phyloP scores from a whole-genome alignment of 2,797 vertebrate species.

The Dendrocincla tyrannina region DNA sequence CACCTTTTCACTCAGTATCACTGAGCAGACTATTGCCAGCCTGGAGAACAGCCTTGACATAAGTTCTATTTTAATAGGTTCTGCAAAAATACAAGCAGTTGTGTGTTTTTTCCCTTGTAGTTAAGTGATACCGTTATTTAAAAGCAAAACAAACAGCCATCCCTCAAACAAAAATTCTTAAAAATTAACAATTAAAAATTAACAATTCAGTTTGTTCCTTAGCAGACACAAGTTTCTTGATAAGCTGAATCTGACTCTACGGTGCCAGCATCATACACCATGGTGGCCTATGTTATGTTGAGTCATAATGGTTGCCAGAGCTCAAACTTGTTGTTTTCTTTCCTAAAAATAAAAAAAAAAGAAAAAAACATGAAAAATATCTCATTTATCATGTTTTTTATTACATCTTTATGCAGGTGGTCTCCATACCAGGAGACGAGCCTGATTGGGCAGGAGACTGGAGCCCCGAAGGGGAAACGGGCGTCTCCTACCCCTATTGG shows the following conservation, averaged over 20 bases:
- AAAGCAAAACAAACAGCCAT: not conserved
- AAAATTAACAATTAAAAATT: not conserved
- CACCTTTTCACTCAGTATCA: not conserved
- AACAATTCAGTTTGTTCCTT: not conserved
- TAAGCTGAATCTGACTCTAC: not conserved
- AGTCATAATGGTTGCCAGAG: slow-evolving; percentile 50
- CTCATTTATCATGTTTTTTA: slow-evolving; percentile 77
- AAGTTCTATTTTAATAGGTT: not conserved
- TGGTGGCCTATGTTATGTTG: not conserved
- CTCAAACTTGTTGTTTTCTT: slow-evolving; percentile 58
- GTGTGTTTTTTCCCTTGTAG: accelerated
- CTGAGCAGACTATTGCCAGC: not conserved
- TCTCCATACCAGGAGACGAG: slow-evolving; percentile 83
- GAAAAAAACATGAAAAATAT: slow-evolving; percentile 70
- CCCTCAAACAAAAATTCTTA: not conserved
- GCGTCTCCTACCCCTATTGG: slow-evolving; percentile 84
- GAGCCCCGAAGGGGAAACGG: slow-evolving; percentile 83
- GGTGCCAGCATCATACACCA: not conserved
- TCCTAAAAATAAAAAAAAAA: slow-evolving; percentile 38
- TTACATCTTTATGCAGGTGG: slow-evolving; percentile 81
- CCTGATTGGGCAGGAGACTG: slow-evolving; percentile 85
- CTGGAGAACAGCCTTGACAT: not conserved
- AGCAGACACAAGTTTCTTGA: slow-evolving; percentile 2
- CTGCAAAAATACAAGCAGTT: not conserved
- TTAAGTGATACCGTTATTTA: not conserved